Base-by-base conservation (phyloP, 2,888 invertebrate genomes). In the Callinectes sapidus region DNA sequence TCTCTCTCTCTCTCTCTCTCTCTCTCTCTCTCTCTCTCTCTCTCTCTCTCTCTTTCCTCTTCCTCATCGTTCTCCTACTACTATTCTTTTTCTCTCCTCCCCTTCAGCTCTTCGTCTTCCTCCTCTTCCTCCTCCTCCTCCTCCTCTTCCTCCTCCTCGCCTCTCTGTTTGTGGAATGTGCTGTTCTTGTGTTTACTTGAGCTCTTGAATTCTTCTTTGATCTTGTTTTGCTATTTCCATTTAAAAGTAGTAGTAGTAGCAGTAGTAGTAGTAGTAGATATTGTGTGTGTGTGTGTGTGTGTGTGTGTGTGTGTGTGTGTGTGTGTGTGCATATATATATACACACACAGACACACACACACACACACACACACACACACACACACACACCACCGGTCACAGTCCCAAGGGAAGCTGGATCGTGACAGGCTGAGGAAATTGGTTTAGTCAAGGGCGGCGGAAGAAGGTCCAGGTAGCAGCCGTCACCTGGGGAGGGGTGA, bases 401-500 rank as follows among this genome's bases (percentile, higher is more conserved):
- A 77, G 28, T 77, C 28, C 81, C 32, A 81, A 35, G 81, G 35
- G 35, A 81, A 81, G 35, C 81, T 81, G 81, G 35, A 32, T 81
- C 81, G 81, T 35, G 81, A 81, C 81, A 81, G 81, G 35, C 81
- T 81, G 35, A n/a, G 81, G 81, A 81, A 81, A 81, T 81, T 81
- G 81, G 81, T 81, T 81, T 32, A 32, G 35, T 81, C 81, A 32
- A 35, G 35, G 81, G 32, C 32, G 81, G 32, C 32, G 81, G 81
- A 81, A 81, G 81, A 81, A 81, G 81, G 81, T 81, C 35, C 81
- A 81, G 81, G 81, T 81, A 81, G n/a, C 81, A 81, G 81, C 81
- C 81, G 81, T 81, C 81, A 81, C 81, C 81, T 1, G 35, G 81
- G 71, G 81, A 81, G 81, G 81, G 18, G 35, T 2, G 81, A 35